Conservation (phyloP, 1,140 invertebrate species). For the Steinernema feltiae region DNA sequence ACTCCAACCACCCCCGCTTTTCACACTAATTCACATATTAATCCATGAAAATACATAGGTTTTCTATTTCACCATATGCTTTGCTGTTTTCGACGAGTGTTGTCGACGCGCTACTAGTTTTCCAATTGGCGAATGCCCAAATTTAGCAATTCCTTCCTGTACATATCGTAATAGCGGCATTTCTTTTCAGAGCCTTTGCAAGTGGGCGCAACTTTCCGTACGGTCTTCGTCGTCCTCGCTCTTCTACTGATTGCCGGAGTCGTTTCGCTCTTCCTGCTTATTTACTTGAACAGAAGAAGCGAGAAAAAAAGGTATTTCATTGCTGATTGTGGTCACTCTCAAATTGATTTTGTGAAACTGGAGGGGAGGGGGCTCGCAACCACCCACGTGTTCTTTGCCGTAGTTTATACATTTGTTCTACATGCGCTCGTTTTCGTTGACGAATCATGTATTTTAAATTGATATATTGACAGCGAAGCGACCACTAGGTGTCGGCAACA, state of each 20-base stretch:
- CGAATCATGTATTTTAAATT: too few relatives aligned
- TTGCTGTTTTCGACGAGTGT: background rate
- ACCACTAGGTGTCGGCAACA: background rate
- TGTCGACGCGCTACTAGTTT: background rate
- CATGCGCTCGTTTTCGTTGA: background rate
- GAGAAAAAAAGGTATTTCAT: slow-evolving; percentile 30
- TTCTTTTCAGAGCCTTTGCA: slow-evolving; percentile 34
- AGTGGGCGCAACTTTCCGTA: slow-evolving; percentile 29
- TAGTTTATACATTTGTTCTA: background rate
- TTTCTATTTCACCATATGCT: background rate
- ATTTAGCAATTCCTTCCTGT: slow-evolving; percentile 2
- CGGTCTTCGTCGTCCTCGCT: slow-evolving; percentile 33
- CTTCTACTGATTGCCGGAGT: slow-evolving; percentile 28
- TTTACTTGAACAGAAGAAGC: slow-evolving; percentile 33
- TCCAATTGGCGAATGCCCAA: slow-evolving; percentile 13
- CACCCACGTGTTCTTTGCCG: background rate
- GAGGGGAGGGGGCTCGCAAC: background rate
- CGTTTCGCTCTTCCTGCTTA: slow-evolving; percentile 30
- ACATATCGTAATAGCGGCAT: background rate
- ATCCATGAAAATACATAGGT: background rate
- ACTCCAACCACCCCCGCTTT: background rate
- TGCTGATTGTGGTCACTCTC: background rate
- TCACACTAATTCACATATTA: background rate
- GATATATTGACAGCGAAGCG: background rate
- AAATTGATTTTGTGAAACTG: background rate